Percentiles rank a stretch among this genome's conserved stretches.
These are phyloP conservation scores for Hippocampus comes DNA, from an alignment of 2,113 vertebrate species.

Conservation along the genomic window DNA sequence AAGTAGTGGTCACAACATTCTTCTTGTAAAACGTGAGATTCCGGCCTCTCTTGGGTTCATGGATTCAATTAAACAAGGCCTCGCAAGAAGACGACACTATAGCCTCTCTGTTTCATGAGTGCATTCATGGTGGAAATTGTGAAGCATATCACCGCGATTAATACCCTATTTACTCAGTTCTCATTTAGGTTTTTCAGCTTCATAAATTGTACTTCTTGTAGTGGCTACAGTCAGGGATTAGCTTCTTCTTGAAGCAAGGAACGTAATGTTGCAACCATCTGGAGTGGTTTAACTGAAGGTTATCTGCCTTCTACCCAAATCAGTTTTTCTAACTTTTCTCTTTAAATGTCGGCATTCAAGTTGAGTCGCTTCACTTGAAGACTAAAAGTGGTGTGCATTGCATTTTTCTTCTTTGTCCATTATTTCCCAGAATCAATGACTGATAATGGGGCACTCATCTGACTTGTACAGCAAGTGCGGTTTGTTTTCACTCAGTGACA, in stretches of 20 bases:
- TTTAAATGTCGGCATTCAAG: no score
- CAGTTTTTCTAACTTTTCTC: neutral
- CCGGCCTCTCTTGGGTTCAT: neutral
- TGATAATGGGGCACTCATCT: no score
- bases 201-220: neutral
- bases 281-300: neutral
- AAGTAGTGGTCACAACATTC: neutral
- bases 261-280: neutral
- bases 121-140: conserved; percentile 62
- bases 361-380: no score
- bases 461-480: no score
- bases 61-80: neutral
- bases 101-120: conserved; percentile 44
- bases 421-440: no score
- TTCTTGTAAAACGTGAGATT: neutral
- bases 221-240: neutral
- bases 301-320: neutral
- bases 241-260: neutral
- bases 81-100: conserved; percentile 14
- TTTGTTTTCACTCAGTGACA: no score
- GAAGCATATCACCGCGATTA: conserved; percentile 42
- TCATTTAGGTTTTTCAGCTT: neutral
- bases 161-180: neutral
- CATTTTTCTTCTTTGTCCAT: no score
- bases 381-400: no score